Evolutionary conservation across 2,888 invertebrate species (phyloP).

Genomic region (Plagodis pulveraria): DNA sequence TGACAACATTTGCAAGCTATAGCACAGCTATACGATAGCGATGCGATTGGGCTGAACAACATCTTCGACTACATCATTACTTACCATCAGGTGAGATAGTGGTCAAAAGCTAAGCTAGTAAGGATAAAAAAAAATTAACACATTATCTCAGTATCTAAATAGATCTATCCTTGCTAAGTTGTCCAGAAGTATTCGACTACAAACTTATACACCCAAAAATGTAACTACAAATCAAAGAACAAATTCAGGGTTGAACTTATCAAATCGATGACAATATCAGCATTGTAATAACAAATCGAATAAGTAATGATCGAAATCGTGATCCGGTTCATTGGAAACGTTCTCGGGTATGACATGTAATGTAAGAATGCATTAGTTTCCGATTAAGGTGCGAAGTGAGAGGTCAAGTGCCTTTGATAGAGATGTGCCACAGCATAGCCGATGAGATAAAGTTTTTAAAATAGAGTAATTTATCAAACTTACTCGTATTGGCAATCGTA

Average conservation of each 20-base stretch:
- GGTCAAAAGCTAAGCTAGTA: too few relatives aligned
- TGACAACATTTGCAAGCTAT: too few relatives aligned
- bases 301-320: constrained; percentile 28
- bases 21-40: too few relatives aligned
- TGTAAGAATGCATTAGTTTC: constrained; percentile 38
- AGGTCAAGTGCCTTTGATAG: constrained; percentile 35
- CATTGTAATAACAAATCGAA: constrained; percentile 22
- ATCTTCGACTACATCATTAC: too few relatives aligned
- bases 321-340: constrained; percentile 21
- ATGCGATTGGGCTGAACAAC: too few relatives aligned
- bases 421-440: constrained; percentile 15
- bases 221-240: neutral
- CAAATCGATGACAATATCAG: constrained; percentile 16
- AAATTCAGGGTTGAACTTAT: constrained; percentile 29
- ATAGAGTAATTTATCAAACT: too few relatives aligned
- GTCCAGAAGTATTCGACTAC: too few relatives aligned
- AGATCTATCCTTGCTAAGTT: too few relatives aligned
- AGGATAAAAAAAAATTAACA: too few relatives aligned
- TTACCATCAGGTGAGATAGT: too few relatives aligned
- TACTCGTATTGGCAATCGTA: too few relatives aligned
- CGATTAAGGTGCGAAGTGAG: constrained; percentile 33
- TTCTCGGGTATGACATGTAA: constrained; percentile 23
- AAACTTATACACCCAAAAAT: neutral
- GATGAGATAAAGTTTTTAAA: neutral
- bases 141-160: too few relatives aligned